A percentile compares a stretch with the other conserved stretches of the same genome.
These are phyloP conservation scores for Colossoma macropomum DNA, from an alignment of 2,113 vertebrate genomes.

Conservation along the genomic window DNA sequence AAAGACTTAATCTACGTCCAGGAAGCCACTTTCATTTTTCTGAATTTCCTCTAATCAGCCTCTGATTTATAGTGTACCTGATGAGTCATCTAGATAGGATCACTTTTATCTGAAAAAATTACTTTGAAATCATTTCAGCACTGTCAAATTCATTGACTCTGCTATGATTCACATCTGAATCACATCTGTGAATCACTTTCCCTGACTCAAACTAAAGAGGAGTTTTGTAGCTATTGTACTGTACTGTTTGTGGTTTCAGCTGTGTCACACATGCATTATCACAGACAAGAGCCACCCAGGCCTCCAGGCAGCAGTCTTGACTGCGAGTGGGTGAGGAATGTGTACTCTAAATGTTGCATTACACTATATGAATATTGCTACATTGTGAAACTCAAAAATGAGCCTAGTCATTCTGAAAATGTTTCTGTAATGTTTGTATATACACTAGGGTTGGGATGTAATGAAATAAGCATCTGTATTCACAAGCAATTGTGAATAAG, in stretches of 20 bases:
- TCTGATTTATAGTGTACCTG: conserved; percentile 21
- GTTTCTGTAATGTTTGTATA: too few species aligned
- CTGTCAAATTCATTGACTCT: conserved; percentile 1
- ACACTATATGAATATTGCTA: not conserved
- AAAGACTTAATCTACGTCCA: not conserved
- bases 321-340: not conserved
- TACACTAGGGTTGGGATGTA: too few species aligned
- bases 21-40: conserved; percentile 2
- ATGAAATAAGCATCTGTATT: too few species aligned
- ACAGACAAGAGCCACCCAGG: not conserved
- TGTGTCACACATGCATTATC: not conserved
- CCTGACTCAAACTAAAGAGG: conserved; percentile 28
- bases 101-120: conserved; percentile 19
- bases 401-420: not conserved
- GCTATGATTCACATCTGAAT: conserved; percentile 44
- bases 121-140: not conserved
- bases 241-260: conserved; percentile 10
- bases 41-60: conserved; percentile 13
- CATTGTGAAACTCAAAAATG: not conserved
- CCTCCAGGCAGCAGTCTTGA: not conserved
- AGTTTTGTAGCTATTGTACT: conserved; percentile 8
- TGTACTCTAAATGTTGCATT: not conserved
- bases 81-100: conserved; percentile 33
- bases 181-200: conserved; percentile 42
- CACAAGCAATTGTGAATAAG: too few species aligned